phyloP scores from a whole-genome alignment of 2,888 invertebrate species.

The Ectemnius continuus region DNA sequence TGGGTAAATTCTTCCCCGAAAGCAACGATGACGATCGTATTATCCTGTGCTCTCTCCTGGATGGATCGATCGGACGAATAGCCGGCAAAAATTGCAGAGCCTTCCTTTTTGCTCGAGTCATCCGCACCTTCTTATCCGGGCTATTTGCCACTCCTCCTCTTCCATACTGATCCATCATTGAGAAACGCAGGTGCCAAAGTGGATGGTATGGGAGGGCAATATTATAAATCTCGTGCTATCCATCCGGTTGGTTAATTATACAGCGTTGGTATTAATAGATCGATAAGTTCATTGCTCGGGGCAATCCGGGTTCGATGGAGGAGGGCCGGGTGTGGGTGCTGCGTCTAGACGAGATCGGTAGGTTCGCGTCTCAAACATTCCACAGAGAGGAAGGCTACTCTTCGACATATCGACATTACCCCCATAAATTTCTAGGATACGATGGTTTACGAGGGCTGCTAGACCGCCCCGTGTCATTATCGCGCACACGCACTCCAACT shows the following conservation, averaged over 20 bases:
- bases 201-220: too few species aligned
- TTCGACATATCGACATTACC: conserved; percentile 54
- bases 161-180: conserved; percentile 7
- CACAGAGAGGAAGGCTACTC: too few species aligned
- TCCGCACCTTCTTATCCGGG: too few species aligned
- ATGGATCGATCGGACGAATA: conserved; percentile 22
- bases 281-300: too few species aligned
- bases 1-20: conserved; percentile 61
- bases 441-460: conserved; percentile 73
- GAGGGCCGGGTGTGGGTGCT: conserved; percentile 34
- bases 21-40: conserved; percentile 54
- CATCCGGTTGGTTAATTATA: too few species aligned
- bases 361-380: conserved; percentile 9
- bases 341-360: conserved; percentile 38
- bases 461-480: conserved; percentile 75
- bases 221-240: too few species aligned
- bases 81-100: conserved; percentile 39
- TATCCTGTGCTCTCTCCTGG: conserved; percentile 30
- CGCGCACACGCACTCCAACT: conserved; percentile 56
- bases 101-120: conserved; percentile 23
- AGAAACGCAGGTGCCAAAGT: too few species aligned
- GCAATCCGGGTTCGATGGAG: conserved; percentile 20
- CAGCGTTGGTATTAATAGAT: too few species aligned
- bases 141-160: background rate
- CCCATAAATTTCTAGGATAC: conserved; percentile 72